These are phyloP conservation scores for Bolborhynchus lineola DNA, from an alignment of 2,113 vertebrate genomes.

Conservation along the genomic window DNA sequence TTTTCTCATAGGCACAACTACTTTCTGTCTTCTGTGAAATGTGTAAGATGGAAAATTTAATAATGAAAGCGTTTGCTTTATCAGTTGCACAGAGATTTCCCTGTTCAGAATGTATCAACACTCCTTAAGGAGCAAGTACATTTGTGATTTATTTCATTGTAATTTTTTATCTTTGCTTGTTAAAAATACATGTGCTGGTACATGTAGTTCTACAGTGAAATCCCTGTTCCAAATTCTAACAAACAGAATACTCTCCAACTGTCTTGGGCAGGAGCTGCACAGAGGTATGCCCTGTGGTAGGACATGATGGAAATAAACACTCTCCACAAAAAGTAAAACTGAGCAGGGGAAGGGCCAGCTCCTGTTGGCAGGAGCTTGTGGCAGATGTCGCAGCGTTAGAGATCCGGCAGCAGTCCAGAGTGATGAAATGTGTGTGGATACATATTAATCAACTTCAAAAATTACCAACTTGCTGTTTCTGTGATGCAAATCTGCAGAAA, in stretches of 20 bases:
- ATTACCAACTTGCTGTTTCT: not conserved
- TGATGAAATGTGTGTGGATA: not conserved
- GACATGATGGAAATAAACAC: not conserved
- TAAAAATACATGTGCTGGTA: slow-evolving; percentile 39
- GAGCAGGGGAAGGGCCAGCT: not conserved
- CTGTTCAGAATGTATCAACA: not conserved
- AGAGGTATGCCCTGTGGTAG: not conserved
- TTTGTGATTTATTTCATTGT: slow-evolving; percentile 20
- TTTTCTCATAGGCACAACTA: not conserved
- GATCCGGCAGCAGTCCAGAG: not conserved
- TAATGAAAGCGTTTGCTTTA: not conserved
- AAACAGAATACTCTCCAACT: not conserved
- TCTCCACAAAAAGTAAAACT: not conserved
- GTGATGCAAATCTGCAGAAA: not conserved
- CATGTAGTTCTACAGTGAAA: slow-evolving; percentile 7
- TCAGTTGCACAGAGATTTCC: not conserved
- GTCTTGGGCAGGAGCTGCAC: not conserved
- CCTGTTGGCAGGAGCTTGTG: not conserved
- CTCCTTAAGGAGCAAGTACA: not conserved
- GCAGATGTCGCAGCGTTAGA: accelerated
- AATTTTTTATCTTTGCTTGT: slow-evolving; percentile 9
- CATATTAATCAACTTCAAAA: not conserved
- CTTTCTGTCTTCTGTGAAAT: not conserved
- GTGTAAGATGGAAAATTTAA: not conserved
- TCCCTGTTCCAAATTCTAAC: slow-evolving; percentile 18